Evolutionary conservation across 2,113 vertebrate genomes (phyloP).

Genomic region (Chrysochloris asiatica): DNA sequence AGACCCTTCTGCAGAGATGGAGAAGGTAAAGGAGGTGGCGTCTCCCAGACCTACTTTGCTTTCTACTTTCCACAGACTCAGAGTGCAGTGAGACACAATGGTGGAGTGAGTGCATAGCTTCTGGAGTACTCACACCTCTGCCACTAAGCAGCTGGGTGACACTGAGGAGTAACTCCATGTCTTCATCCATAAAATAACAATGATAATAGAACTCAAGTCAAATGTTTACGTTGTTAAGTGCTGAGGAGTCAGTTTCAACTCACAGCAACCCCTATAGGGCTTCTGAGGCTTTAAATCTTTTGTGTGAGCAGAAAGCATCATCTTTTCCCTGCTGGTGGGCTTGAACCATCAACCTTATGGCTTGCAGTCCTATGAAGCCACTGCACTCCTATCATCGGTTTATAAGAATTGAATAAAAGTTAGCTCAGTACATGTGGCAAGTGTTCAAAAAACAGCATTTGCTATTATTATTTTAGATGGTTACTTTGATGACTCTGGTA

Average conservation of each 20-base stretch:
- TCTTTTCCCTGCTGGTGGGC: too few species aligned
- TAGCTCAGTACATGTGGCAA: too few species aligned
- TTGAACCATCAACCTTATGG: too few species aligned
- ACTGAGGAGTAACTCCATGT: fast-evolving
- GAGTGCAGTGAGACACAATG: fast-evolving
- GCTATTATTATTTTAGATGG: background rate
- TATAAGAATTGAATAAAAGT: background rate
- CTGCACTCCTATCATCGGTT: too few species aligned
- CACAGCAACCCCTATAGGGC: too few species aligned
- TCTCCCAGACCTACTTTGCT: background rate
- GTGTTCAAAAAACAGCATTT: background rate
- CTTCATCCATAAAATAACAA: background rate
- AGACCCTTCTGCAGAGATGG: background rate
- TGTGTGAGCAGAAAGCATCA: too few species aligned
- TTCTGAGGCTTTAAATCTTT: too few species aligned
- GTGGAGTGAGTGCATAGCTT: fast-evolving
- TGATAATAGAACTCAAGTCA: background rate
- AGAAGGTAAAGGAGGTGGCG: background rate
- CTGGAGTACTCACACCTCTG: background rate
- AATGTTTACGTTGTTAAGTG: background rate
- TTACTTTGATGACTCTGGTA: background rate
- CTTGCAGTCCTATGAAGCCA: too few species aligned
- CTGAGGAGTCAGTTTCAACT: too few species aligned
- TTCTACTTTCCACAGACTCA: background rate
- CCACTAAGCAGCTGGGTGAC: background rate